Conservation (phyloP, 2,797 vertebrate species). For the Lophius americanus region DNA sequence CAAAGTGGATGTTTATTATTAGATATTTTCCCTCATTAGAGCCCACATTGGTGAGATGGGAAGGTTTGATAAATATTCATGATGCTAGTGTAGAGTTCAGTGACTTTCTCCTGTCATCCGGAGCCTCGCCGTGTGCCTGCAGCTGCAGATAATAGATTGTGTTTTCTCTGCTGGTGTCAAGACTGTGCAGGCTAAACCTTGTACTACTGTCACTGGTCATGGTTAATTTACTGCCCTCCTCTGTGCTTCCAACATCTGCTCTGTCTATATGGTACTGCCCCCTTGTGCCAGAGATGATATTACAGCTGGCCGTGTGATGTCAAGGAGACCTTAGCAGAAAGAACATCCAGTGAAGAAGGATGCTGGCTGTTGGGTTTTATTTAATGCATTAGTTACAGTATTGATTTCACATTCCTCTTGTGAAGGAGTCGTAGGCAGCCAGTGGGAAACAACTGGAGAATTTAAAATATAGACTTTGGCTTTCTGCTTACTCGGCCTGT, state of each 20-base stretch:
- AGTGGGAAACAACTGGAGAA: conserved; percentile 65
- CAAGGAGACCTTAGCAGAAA: conserved; percentile 36
- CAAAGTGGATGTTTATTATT: conserved; percentile 49
- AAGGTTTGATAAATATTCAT: conserved; percentile 78
- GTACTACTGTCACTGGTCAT: conserved; percentile 78
- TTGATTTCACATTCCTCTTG: conserved; percentile 69
- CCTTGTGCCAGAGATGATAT: conserved; percentile 79
- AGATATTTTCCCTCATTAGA: conserved; percentile 64
- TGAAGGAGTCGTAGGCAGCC: conserved; percentile 47
- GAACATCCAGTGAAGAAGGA: conserved; percentile 44
- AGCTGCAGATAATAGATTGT: conserved; percentile 80
- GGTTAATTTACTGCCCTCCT: conserved; percentile 78
- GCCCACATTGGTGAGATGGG: conserved; percentile 55
- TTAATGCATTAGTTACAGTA: conserved; percentile 69
- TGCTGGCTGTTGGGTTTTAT: conserved; percentile 54
- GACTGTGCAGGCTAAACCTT: conserved; percentile 75
- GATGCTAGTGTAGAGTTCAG: conserved; percentile 60
- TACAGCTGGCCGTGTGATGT: conserved; percentile 58
- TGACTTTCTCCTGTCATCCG: conserved; percentile 66
- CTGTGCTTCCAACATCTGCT: conserved; percentile 61
- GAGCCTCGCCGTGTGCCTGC: conserved; percentile 65
- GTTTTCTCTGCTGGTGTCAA: conserved; percentile 75
- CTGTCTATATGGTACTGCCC: conserved; percentile 77
- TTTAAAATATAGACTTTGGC: conserved; percentile 72
- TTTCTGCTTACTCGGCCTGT: conserved; percentile 65